Base-by-base conservation (phyloP, 2,888 invertebrate genomes). In the Lasius fuliginosus region DNA sequence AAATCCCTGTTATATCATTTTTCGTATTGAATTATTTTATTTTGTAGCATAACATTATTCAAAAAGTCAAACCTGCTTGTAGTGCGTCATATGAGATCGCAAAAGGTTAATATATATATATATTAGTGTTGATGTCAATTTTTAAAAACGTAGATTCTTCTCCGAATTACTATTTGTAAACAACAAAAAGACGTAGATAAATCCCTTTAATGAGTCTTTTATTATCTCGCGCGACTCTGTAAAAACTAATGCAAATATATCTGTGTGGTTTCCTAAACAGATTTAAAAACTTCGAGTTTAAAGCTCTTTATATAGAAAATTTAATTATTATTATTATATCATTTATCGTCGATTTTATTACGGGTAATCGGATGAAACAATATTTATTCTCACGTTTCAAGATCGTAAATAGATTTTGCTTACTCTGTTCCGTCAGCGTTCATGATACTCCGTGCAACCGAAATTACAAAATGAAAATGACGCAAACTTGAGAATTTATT, bases 381-480 rank as follows among this genome's bases (percentile, higher is more conserved):
- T 36, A 49, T 76, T 33, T 76, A 2, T 67, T 42, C 18, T 58
- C 27, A 18, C 15, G 15, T 5, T n/a, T 42, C 6, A 12, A 75
- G 33, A 65, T 75, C 23, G 8, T 23, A 67, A 68, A 73, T 73
- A 81, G 18, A 73, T 73, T 73, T 36, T 42, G 42, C 71, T 81
- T 60, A 73, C 27, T 36, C 36, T 12, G 1, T 60, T 81, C 8
- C 46, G 3, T 60, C 12, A 27, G 60, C 58, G 1, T 73, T 46
- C 79, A 79, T 71, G 6, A 46, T 36, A 60, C 18, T 71, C 33
- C 23, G 33, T 15, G 11, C 18, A 40, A 46, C 11, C 23, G 9
- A 18, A 46, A 33, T 58, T 49, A 40, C 6, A 12, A 62, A 49
- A 75, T 9, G 0, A 42, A 60, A 60, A 40, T 30, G 12, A 42